phyloP scores from a whole-genome alignment of 1,140 invertebrate genomes.

The Coptotermes formosanus region DNA sequence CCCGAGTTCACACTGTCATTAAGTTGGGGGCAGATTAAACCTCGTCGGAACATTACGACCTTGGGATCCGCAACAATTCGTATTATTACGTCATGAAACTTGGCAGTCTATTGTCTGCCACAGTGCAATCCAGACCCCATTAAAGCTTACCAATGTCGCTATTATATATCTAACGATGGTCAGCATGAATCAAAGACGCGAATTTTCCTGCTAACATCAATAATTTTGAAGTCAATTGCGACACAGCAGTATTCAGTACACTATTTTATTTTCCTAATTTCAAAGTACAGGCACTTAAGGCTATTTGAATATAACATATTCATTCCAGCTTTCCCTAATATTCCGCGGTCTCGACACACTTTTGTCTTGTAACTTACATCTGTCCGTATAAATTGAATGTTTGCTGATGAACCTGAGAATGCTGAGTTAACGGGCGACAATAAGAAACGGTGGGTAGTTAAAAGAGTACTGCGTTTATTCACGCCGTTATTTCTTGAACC shows the following conservation, averaged over 20 bases:
- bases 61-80: neutral
- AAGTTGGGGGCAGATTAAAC: neutral
- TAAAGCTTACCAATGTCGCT: neutral
- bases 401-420: too few relatives aligned
- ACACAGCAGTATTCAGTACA: neutral
- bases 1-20: neutral
- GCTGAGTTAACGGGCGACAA: too few relatives aligned
- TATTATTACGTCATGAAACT: constrained; percentile 7
- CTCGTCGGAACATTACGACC: neutral
- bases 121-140: neutral
- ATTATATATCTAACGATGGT: neutral
- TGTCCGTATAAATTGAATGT: too few relatives aligned
- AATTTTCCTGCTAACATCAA: neutral
- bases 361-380: too few relatives aligned
- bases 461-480: too few relatives aligned
- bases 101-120: neutral
- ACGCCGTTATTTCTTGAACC: too few relatives aligned
- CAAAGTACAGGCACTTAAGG: too few relatives aligned
- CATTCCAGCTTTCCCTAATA: too few relatives aligned
- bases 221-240: neutral
- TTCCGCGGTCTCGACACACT: too few relatives aligned
- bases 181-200: neutral
- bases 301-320: too few relatives aligned
- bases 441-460: too few relatives aligned
- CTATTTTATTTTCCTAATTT: too few relatives aligned